Base-by-base conservation (phyloP, 2,888 invertebrate species). In the Coecobrya sp. region DNA sequence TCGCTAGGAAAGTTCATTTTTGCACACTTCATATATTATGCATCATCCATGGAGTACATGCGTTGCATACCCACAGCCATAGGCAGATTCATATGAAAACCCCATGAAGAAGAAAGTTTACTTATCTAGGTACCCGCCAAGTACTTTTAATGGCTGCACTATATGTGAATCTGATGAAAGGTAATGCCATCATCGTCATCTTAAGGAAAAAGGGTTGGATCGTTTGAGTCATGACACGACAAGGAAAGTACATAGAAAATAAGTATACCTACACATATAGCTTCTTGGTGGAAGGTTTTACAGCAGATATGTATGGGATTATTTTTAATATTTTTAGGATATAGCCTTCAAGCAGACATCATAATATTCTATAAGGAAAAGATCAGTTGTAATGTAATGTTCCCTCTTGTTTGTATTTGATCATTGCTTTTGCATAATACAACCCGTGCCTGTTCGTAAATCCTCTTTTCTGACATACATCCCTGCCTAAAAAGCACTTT, bases 291-390 rank as follows among this genome's bases (percentile, higher is more conserved):
- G 62, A 45, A 49, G 22, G 76, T 22, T 76, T 49, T 45, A 25
- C 49, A 22, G 22, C 11, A 76, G 19, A 76, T 11, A 49, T 10
- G 16, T 11, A 49, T 10, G 16, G 76, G 76, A 76, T 76, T 76
- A 76, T 49, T 76, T 76, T 49, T 76, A 55, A n/a, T 27, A 81
- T 81, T 81, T 81, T 81, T 16, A 55, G 81, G 22, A 81, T 16
- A n/a, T 55, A 55, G 25, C 81, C 52, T 81, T 81, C 30, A n/a
- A n/a, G 52, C 16, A 55, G 52, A 55, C 81, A 81, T 52, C n/a
- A 81, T 81, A n/a, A n/a, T n/a, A n/a, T 81, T 36, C 81, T 81
- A n/a, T n/a, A 11, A 55, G 52, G 73, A 81, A 81, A 81, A 16
- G 81, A 55, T 55, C 81, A 81, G 25, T 81, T 55, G 52, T 55